These are phyloP conservation scores for Elgonia sp. DNA, from an alignment of 2,888 invertebrate species.

Conservation along the genomic window DNA sequence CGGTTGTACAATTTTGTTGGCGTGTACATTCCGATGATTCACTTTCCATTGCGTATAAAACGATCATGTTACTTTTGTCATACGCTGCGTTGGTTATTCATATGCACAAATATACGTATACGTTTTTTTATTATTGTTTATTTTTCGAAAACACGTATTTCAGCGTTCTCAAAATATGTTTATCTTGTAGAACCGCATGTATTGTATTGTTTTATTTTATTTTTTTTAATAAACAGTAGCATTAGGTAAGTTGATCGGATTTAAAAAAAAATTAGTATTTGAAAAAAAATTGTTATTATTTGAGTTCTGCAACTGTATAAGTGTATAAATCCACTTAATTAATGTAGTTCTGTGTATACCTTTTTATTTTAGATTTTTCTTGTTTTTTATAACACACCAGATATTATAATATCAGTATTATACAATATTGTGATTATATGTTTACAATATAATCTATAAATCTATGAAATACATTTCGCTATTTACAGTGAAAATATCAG, in stretches of 20 bases:
- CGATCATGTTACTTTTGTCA: constrained; percentile 50
- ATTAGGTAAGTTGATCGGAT: neutral
- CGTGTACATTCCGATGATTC: constrained; percentile 39
- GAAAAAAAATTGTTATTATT: constrained; percentile 41
- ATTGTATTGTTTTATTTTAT: neutral
- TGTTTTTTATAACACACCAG: constrained; percentile 82
- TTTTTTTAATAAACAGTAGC: neutral
- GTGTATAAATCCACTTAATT: constrained; percentile 43
- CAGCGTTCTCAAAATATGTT: constrained; percentile 27
- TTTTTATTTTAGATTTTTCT: constrained; percentile 2
- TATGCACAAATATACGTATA: constrained; percentile 71
- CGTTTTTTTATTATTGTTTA: constrained; percentile 10
- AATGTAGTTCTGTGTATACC: no score
- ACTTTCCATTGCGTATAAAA: constrained; percentile 45
- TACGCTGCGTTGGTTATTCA: constrained; percentile 46
- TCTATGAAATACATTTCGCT: constrained; percentile 85
- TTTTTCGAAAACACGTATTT: constrained; percentile 26
- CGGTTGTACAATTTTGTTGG: constrained; percentile 31
- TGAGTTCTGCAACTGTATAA: constrained; percentile 67
- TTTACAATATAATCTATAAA: constrained; percentile 85
- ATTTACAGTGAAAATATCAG: constrained; percentile 84
- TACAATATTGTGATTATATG: constrained; percentile 86
- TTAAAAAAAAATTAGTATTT: neutral
- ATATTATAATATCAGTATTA: constrained; percentile 85
- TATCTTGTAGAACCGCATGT: constrained; percentile 24